Evolutionary conservation across 2,888 invertebrate genomes (phyloP), one percentile per base, ranked within the genome.

Genomic region (Drosophila tanythrix): DNA sequence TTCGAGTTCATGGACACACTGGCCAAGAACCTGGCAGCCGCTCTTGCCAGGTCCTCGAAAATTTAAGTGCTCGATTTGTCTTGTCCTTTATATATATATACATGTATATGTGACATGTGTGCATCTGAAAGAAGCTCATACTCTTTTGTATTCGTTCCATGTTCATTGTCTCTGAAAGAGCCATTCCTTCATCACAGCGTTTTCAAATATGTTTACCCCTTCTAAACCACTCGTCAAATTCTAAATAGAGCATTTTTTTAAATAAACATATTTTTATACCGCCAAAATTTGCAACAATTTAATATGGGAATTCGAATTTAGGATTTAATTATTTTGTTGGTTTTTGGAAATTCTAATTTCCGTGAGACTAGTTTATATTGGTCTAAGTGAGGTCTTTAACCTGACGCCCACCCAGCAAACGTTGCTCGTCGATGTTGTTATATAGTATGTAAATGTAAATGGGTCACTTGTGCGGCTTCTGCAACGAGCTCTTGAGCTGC

Each of bases 1-100:
- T 99, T 99, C 92, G 98, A 98, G 90, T 99, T 99, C 93, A 95
- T 99, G 94, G 95, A 99, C 92, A 99, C 99, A 91, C 93, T 99
- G 77, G 98, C 98, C 38, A 97, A 97, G 80, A 99, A 99, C 93
- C 94, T 99, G 82, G 95, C 88, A 64, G 74, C 70, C 35, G 92
- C 93, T 13, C 70, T 92, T 25, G 60, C 72, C 62, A 29, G 50
- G 25, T 15, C 40, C 18, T 77, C 83, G 11, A 81, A 85, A 35
- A 81, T 86, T 43, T 86, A 86, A 70, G 73, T 58, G 27, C 58
- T 35, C 55, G 25, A 25, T 38, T 74, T 56, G 60, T 38, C 53
- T 57, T 74, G 38, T 68, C 46, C 25, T 25, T 31, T 69, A 64
- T 76, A 64, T 64, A 55, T 51, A 43, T 69, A 36, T 55, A 0